Evolutionary conservation across 2,113 vertebrate genomes (phyloP).

Genomic region (Serilophus lunatus): DNA sequence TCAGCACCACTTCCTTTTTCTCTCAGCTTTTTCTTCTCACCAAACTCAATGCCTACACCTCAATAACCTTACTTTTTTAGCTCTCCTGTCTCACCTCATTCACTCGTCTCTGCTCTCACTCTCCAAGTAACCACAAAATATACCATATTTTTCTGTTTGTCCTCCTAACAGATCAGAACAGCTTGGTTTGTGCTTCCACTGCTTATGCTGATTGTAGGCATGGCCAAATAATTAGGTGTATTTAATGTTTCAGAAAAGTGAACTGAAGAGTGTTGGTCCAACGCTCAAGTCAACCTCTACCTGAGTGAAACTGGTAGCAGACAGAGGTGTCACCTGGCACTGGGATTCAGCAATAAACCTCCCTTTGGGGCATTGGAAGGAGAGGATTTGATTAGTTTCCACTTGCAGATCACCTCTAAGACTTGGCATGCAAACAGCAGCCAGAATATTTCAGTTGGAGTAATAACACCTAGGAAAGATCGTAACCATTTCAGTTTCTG

Average conservation of each 20-base stretch:
- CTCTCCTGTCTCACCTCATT: background rate
- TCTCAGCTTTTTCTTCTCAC: background rate
- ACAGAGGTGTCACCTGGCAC: background rate
- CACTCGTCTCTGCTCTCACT: background rate
- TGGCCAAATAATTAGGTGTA: background rate
- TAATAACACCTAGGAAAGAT: background rate
- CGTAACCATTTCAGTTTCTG: background rate
- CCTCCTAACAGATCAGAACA: background rate
- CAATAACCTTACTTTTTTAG: background rate
- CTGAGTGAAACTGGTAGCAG: background rate
- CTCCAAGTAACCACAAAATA: background rate
- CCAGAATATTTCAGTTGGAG: background rate
- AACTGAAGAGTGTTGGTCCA: background rate
- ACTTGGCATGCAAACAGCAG: background rate
- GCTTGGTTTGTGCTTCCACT: background rate
- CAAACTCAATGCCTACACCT: background rate
- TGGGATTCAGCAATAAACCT: background rate
- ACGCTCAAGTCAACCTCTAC: background rate
- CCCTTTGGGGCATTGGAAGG: background rate
- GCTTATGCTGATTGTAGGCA: rapidly evolving
- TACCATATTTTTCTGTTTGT: background rate
- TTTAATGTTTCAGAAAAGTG: background rate
- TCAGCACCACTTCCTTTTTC: background rate
- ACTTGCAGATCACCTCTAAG: background rate
- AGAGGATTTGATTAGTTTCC: background rate